These are phyloP conservation scores for Bucorvus abyssinicus DNA, from an alignment of 2,797 vertebrate genomes.

Conservation along the genomic window DNA sequence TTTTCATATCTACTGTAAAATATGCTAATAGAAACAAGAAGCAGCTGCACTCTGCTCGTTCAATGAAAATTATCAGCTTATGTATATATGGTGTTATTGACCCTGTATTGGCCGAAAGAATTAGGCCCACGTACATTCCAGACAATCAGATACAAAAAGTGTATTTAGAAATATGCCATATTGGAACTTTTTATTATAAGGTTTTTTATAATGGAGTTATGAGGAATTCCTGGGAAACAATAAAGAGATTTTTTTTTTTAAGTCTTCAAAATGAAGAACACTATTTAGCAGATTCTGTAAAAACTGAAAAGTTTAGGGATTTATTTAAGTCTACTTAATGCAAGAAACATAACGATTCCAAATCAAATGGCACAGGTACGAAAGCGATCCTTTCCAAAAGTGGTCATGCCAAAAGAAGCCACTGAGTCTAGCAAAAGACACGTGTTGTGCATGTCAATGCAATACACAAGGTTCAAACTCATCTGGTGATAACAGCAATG, in stretches of 20 bases:
- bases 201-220: neutral
- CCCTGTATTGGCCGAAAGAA: neutral
- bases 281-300: neutral
- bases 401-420: neutral
- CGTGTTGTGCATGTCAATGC: neutral
- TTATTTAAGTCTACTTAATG: neutral
- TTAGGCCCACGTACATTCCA: rapidly evolving
- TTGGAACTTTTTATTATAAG: neutral
- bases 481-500: neutral
- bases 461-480: neutral
- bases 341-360: neutral
- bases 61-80: neutral
- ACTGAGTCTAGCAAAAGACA: neutral
- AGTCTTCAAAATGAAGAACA: neutral
- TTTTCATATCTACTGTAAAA: constrained; percentile 1
- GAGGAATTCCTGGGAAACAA: neutral
- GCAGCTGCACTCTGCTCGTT: neutral
- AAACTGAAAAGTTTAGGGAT: neutral
- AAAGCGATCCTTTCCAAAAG: neutral
- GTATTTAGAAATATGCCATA: neutral
- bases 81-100: neutral
- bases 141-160: neutral
- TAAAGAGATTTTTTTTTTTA: neutral
- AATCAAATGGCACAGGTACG: neutral
- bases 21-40: neutral